These are phyloP conservation scores for Brenthis hecate DNA, from an alignment of 2,888 invertebrate species.

Conservation along the genomic window DNA sequence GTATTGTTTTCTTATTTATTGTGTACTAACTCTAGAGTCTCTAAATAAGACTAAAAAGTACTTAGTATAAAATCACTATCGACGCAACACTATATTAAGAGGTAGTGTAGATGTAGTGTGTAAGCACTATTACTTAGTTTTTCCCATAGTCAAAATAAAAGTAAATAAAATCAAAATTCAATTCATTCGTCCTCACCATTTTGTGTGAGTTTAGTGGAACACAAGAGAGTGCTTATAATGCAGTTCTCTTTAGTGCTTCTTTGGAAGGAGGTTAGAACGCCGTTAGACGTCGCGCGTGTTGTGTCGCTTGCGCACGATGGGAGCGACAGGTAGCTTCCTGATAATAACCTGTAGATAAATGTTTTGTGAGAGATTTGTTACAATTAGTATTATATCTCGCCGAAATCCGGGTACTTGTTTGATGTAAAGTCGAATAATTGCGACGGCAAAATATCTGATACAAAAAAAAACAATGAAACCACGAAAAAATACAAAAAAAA, in stretches of 20 bases:
- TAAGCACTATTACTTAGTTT: no score
- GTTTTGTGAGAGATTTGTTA: no score
- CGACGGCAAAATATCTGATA: no score
- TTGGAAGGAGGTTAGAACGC: slow-evolving; percentile 82
- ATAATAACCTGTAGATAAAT: slow-evolving; percentile 63
- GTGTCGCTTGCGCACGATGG: slow-evolving; percentile 85
- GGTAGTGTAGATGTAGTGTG: no score
- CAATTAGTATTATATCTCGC: no score
- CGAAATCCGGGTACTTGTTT: no score
- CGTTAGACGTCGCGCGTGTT: slow-evolving; percentile 72
- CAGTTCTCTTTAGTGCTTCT: slow-evolving; percentile 93
- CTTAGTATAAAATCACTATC: no score
- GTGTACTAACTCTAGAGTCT: background rate
- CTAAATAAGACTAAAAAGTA: background rate
- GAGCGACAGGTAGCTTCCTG: slow-evolving; percentile 84
- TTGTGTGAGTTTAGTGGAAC: slow-evolving; percentile 98
- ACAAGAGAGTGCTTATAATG: slow-evolving; percentile 90
- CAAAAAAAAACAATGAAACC: no score
- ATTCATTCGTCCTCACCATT: slow-evolving; percentile 84
- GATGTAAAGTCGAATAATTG: no score
- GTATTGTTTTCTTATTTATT: background rate
- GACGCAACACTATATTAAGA: no score
- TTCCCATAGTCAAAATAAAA: background rate
- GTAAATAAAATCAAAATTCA: background rate
- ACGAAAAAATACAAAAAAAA: no score